These are phyloP conservation scores for Hiodon tergisus DNA, from an alignment of 2,113 vertebrate species.

Conservation along the genomic window DNA sequence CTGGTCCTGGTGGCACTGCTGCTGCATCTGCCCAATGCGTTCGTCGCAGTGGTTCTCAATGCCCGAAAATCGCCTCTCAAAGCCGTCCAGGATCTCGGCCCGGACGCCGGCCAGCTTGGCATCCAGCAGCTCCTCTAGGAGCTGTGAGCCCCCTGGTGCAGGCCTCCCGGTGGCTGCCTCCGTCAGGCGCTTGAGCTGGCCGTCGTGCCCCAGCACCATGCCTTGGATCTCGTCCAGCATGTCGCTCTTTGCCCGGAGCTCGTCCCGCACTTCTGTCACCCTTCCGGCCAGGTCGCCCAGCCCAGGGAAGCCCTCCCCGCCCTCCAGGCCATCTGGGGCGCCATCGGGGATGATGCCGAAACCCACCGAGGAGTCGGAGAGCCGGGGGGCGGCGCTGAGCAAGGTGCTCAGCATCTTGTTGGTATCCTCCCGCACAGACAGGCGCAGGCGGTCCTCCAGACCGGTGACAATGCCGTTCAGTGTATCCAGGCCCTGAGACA, in stretches of 20 bases:
- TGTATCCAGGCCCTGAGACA: slow-evolving; percentile 76
- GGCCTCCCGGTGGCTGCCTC: slow-evolving; percentile 63
- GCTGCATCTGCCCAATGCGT: slow-evolving; percentile 74
- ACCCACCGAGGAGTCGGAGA: slow-evolving; percentile 62
- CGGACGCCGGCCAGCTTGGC: slow-evolving; percentile 68
- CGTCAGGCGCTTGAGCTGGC: slow-evolving; percentile 80
- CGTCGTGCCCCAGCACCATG: slow-evolving; percentile 86
- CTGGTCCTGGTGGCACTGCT: slow-evolving; percentile 79
- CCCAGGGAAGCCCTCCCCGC: slow-evolving; percentile 55
- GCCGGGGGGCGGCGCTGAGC: slow-evolving; percentile 57
- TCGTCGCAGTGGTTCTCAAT: slow-evolving; percentile 76
- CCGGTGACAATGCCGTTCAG: slow-evolving; percentile 72
- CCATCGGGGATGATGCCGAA: slow-evolving; percentile 79
- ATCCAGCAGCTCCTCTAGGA: slow-evolving; percentile 77
- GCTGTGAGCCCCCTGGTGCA: slow-evolving; percentile 64
- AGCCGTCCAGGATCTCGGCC: slow-evolving; percentile 78
- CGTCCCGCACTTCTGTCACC: slow-evolving; percentile 83
- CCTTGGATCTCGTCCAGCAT: slow-evolving; percentile 82
- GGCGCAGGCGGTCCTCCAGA: slow-evolving; percentile 74
- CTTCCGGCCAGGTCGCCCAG: slow-evolving; percentile 78
- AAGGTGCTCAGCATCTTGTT: slow-evolving; percentile 73
- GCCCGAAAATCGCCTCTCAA: slow-evolving; percentile 76
- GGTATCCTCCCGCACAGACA: slow-evolving; percentile 77
- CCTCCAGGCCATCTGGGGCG: slow-evolving; percentile 64
- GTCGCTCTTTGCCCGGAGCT: slow-evolving; percentile 76